Base-by-base conservation (phyloP, 2,888 invertebrate species). In the Boloria euphrosyne region DNA sequence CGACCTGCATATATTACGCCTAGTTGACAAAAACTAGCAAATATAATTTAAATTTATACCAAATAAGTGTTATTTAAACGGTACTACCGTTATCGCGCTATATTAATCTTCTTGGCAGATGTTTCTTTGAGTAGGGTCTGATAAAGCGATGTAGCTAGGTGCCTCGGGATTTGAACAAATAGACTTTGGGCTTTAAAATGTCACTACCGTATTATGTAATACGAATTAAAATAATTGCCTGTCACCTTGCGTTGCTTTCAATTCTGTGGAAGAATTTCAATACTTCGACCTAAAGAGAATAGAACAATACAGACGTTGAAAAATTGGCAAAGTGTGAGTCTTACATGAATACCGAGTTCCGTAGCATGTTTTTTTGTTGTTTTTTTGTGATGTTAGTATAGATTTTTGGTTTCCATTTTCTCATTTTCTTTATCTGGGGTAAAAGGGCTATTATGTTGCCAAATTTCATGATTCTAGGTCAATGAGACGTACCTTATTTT, bases 71-170 rank as follows among this genome's bases (percentile, higher is more conserved):
- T 63, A 63, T 63, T 65, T 53, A 59, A 65, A 59, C 58, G 64
- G 62, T 49, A 65, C 38, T 58, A 69, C 51, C 61, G 61, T 62
- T 66, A 71, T 71, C 67, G 54, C 50, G 54, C 53, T 53, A 62
- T 70, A 73, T 73, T 73, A 71, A 73, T 73, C 73, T 71, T 66
- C 64, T 60, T 64, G 66, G 62, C 68, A 70, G 66, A 63, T 65
- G 65, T 65, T 60, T 44, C 71, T 73, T 72, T 73, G 73, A 73
- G 72, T 65, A 70, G 73, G 73, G 73, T 73, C 59, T 66, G 70
- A 68, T 63, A 65, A 58, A 67, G 59, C 58, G 69, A 62, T 67
- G 53, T 59, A 59, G 62, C 67, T 59, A 58, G 64, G 57, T 67
- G 61, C 57, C 64, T 58, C 49, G 67, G 57, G 69, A 67, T 49